These are phyloP conservation scores for Pharmacophagus antenor DNA, from an alignment of 2,888 invertebrate species.

Conservation along the genomic window DNA sequence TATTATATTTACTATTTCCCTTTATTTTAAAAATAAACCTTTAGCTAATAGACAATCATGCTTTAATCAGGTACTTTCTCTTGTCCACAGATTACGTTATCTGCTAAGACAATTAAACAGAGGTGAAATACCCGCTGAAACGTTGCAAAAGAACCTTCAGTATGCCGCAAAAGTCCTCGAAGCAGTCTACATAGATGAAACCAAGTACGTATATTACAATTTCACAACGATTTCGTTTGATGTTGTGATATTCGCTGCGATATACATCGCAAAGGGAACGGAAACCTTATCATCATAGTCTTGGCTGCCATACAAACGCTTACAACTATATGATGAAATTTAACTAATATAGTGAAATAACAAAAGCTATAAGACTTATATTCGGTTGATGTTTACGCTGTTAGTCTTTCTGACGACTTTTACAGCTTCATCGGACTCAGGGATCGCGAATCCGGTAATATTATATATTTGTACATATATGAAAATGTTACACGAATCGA, in stretches of 20 bases:
- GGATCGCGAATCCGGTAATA: too few species aligned
- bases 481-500: too few species aligned
- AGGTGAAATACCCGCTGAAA: constrained; percentile 93
- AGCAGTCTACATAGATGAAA: constrained; percentile 95
- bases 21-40: too few species aligned
- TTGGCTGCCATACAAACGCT: too few species aligned
- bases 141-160: constrained; percentile 94
- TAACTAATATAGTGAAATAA: neutral
- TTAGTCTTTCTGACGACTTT: too few species aligned
- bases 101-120: constrained; percentile 92
- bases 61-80: too few species aligned
- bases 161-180: constrained; percentile 96
- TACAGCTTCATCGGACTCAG: too few species aligned
- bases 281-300: neutral
- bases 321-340: neutral
- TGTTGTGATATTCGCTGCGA: constrained; percentile 11
- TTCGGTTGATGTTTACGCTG: too few species aligned
- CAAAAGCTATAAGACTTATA: too few species aligned
- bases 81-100: constrained; percentile 90
- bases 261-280: constrained; percentile 31
- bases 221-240: constrained; percentile 23
- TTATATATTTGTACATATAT: neutral
- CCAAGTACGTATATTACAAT: constrained; percentile 86
- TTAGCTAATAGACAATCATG: too few species aligned
- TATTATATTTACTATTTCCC: too few species aligned